These are phyloP conservation scores for Echinops telfairi DNA, from an alignment of 2,113 vertebrate species.

Conservation along the genomic window DNA sequence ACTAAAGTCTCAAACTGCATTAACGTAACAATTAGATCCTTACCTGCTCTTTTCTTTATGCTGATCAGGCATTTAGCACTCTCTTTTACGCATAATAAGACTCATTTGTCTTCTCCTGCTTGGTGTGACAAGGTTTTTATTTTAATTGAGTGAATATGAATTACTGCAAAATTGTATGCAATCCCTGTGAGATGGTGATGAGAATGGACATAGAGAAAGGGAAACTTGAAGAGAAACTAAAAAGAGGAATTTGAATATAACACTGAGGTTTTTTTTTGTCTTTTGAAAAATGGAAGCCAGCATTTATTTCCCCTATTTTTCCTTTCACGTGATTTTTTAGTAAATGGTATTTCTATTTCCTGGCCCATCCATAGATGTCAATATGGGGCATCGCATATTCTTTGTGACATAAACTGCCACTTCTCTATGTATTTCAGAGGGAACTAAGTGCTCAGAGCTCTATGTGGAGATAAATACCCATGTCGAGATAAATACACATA, in stretches of 20 bases:
- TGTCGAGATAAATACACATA: neutral
- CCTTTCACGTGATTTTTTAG: neutral
- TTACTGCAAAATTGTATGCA: neutral
- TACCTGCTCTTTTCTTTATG: constrained; percentile 45
- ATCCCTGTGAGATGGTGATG: neutral
- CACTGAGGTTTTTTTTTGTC: neutral
- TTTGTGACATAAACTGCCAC: neutral
- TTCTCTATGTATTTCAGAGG: neutral
- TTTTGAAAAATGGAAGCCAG: too few species aligned
- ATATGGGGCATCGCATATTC: neutral
- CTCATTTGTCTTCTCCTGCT: constrained; percentile 61
- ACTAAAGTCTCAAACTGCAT: constrained; percentile 64
- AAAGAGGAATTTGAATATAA: neutral
- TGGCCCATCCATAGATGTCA: neutral
- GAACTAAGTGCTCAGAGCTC: neutral
- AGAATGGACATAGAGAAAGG: neutral
- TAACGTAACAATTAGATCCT: constrained; percentile 61
- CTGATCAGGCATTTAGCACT: constrained; percentile 50
- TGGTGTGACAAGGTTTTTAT: constrained; percentile 42
- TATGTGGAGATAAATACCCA: neutral
- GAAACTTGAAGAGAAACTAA: neutral
- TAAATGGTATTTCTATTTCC: constrained; percentile 11
- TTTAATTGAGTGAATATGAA: constrained; percentile 61
- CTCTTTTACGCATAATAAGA: constrained; percentile 36
- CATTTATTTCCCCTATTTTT: constrained; percentile 15